These are phyloP conservation scores for Formicarius rufipectus DNA, from an alignment of 2,113 vertebrate species.

Conservation along the genomic window DNA sequence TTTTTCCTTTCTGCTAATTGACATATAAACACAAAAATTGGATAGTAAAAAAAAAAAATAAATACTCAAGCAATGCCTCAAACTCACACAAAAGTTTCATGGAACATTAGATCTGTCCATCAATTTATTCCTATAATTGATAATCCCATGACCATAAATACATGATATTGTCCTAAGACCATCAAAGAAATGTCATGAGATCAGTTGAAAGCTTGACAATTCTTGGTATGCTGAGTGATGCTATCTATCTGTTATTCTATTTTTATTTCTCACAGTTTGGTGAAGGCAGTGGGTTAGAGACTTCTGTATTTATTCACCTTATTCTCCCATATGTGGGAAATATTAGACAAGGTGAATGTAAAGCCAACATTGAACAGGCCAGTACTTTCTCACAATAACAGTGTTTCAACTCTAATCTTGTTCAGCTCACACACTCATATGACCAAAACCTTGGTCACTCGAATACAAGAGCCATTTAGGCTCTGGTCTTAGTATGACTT, in stretches of 20 bases:
- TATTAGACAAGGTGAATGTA: too few species aligned
- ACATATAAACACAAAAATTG: neutral
- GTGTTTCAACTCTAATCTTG: neutral
- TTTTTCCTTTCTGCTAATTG: neutral
- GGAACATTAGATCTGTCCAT: neutral
- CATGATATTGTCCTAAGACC: neutral
- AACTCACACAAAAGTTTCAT: accelerated
- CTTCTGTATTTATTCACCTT: neutral
- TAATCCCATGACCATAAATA: neutral
- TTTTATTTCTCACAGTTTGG: neutral
- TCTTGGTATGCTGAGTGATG: neutral
- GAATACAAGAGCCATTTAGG: neutral
- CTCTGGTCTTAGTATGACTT: neutral
- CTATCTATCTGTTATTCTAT: accelerated
- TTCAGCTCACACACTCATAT: neutral
- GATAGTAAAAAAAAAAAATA: neutral
- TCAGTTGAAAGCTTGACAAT: neutral
- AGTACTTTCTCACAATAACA: neutral
- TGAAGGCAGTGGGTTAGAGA: neutral
- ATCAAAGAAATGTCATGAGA: neutral
- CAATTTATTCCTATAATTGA: neutral
- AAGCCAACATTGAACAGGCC: accelerated
- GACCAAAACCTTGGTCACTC: neutral
- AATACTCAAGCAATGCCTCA: neutral
- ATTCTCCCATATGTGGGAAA: neutral